phyloP scores from a whole-genome alignment of 2,113 vertebrate species.

The Beaufortia kweichowensis region DNA sequence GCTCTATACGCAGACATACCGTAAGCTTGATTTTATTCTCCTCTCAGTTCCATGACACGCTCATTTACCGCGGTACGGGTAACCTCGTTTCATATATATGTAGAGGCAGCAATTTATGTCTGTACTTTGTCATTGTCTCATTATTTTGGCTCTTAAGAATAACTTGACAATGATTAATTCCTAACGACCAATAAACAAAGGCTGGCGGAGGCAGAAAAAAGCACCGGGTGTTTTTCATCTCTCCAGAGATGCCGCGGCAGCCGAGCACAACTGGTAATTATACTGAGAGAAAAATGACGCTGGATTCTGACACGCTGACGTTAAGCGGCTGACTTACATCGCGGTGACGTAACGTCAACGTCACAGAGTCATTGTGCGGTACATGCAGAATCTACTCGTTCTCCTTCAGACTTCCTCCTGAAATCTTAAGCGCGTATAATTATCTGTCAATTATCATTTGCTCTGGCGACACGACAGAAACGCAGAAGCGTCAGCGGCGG shows the following conservation, averaged over 20 bases:
- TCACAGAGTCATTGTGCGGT: background rate
- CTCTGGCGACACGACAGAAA: background rate
- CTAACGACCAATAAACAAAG: constrained; percentile 74
- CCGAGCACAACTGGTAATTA: constrained; percentile 40
- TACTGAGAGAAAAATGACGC: constrained; percentile 24
- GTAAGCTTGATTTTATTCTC: no score
- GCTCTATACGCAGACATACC: no score
- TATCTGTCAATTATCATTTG: background rate
- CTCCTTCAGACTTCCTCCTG: background rate
- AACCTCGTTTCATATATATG: constrained; percentile 70
- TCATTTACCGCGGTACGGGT: constrained; percentile 63
- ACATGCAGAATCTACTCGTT: background rate
- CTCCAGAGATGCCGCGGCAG: constrained; percentile 9
- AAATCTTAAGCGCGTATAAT: background rate
- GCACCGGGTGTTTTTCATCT: constrained; percentile 45
- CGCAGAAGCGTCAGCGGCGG: constrained; percentile 37
- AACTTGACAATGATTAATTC: constrained; percentile 78
- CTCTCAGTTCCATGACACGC: constrained; percentile 10
- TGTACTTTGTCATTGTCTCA: constrained; percentile 76
- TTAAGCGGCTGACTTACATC: background rate
- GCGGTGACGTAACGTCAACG: background rate
- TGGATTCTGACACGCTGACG: constrained; percentile 4
- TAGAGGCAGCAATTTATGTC: constrained; percentile 68
- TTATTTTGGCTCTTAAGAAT: constrained; percentile 75
- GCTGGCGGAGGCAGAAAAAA: constrained; percentile 64